Percentiles rank a stretch among this genome's conserved stretches.
phyloP scores from a whole-genome alignment of 2,888 invertebrate species.

The Encarsia formosa region DNA sequence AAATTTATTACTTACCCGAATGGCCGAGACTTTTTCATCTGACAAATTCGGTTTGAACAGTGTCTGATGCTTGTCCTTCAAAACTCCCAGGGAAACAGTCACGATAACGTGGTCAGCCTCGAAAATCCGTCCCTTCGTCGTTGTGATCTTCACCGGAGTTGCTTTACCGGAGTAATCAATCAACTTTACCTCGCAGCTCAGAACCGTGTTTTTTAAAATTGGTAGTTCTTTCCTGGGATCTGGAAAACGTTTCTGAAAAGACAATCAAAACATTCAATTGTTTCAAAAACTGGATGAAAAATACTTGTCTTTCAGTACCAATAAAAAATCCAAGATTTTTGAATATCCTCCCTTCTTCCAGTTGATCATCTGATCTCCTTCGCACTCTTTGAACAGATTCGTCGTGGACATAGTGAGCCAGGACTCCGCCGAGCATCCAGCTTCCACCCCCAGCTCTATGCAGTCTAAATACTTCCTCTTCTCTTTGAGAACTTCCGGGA shows the following conservation, averaged over 20 bases:
- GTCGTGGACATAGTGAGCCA: constrained; percentile 20
- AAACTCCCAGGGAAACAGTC: constrained; percentile 66
- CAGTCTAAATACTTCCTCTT: constrained; percentile 20
- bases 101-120: constrained; percentile 63
- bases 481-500: constrained; percentile 25
- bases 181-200: constrained; percentile 32
- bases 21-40: constrained; percentile 54
- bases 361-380: constrained; percentile 30
- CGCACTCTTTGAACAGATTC: neutral
- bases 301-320: too few species aligned
- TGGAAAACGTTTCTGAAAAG: constrained; percentile 40
- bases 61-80: constrained; percentile 57
- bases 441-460: constrained; percentile 20
- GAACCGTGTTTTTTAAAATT: constrained; percentile 36
- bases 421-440: constrained; percentile 9
- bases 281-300: too few species aligned
- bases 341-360: constrained; percentile 41
- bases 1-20: constrained; percentile 44
- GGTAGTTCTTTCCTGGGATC: constrained; percentile 39
- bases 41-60: constrained; percentile 60
- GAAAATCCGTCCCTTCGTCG: constrained; percentile 54
- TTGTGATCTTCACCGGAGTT: constrained; percentile 40
- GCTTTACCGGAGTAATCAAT: constrained; percentile 40
- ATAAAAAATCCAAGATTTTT: constrained; percentile 38
- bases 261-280: too few species aligned